Conservation (phyloP, 2,113 vertebrate species). For the Prunella fulvescens region DNA sequence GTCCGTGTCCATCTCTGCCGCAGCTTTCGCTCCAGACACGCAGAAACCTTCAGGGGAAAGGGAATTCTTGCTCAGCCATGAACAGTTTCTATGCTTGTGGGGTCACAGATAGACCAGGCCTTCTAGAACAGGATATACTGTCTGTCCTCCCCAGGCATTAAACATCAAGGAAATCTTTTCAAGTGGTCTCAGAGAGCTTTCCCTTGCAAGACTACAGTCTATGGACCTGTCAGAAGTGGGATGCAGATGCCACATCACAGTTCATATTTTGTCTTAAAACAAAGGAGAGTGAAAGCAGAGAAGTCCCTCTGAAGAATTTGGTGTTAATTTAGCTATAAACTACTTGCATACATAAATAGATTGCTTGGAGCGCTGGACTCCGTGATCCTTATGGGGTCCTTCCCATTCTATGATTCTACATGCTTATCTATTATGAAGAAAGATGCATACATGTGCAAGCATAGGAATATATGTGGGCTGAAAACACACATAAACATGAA, state of each 20-base stretch:
- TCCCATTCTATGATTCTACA: background rate
- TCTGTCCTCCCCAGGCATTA: background rate
- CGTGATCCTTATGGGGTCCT: fast-evolving
- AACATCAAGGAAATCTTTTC: background rate
- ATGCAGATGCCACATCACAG: background rate
- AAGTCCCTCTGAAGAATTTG: background rate
- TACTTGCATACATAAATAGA: background rate
- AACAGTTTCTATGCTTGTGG: background rate
- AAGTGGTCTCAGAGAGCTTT: background rate
- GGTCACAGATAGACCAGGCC: background rate
- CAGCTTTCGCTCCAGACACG: background rate
- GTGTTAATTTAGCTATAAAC: background rate
- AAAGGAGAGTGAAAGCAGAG: background rate
- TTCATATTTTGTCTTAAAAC: background rate
- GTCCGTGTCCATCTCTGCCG: slow-evolving; percentile 84
- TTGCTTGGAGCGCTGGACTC: background rate
- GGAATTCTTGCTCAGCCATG: background rate
- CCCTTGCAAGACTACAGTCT: background rate
- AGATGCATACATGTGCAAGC: background rate
- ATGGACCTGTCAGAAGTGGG: background rate
- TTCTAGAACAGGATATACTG: background rate
- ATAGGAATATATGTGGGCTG: background rate
- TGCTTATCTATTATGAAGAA: background rate
- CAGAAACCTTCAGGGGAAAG: background rate
- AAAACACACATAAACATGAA: background rate